Base-by-base conservation (phyloP, 2,888 invertebrate genomes). In the Agonopterix heracliana region DNA sequence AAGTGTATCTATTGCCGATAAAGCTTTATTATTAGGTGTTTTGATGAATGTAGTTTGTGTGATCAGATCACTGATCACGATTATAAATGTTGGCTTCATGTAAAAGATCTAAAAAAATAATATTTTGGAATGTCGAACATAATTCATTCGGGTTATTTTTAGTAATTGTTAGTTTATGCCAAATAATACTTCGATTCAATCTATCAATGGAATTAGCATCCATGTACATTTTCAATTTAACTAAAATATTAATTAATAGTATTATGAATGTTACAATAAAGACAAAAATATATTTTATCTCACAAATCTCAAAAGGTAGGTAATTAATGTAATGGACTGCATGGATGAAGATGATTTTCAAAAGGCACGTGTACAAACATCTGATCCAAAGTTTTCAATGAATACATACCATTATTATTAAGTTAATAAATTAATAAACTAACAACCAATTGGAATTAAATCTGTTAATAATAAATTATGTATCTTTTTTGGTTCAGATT, bases 61-160 rank as follows among this genome's bases (percentile, higher is more conserved):
- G 26, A 26, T 26, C 7, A 26, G n/a, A 11, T n/a, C 40, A 40
- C 40, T 11, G n/a, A 26, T 26, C 26, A 26, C 5, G 26, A 26
- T 26, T 26, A 26, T 17, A 9, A 10, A 14, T 9, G 26, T 26
- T 26, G 5, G 26, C 26, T 56, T 54, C 55, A 60, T 56, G 59
- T 55, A 71, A 72, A 70, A 71, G 57, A 64, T 56, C 51, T 76
- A 76, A 55, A 75, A 78, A 74, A 76, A 74, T 78, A 74, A 70
- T 63, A 53, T 62, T 63, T 71, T 83, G 85, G 85, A 85, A 85
- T 85, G 85, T 85, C 64, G 64, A 65, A 63, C 55, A 61, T 58
- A 64, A 59, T 59, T 64, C 52, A 53, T 60, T 38, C 9, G 9
- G 38, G 9, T 35, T 17, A 34, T 8, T 34, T 44, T 49, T 44